These are phyloP conservation scores for Naso thynnoides DNA, from an alignment of 2,797 vertebrate species.

Conservation along the genomic window DNA sequence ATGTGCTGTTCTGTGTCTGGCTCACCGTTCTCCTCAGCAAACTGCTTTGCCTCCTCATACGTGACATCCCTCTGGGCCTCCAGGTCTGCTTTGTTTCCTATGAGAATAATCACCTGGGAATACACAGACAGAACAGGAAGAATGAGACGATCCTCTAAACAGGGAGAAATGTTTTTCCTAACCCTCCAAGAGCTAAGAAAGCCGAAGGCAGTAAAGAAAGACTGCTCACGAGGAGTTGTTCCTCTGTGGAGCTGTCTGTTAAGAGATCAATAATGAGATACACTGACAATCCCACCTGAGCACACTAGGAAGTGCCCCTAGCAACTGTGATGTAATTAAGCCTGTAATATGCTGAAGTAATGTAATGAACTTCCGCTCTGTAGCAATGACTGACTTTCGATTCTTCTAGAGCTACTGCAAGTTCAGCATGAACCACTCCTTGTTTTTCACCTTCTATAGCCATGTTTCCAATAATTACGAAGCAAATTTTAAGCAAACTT, in stretches of 20 bases:
- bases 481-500: too few species aligned
- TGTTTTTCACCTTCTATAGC: background rate
- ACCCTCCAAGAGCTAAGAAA: background rate
- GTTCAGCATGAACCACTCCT: background rate
- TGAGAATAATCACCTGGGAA: slow-evolving; percentile 97
- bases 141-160: slow-evolving; percentile 20
- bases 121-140: slow-evolving; percentile 19
- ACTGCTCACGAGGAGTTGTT: slow-evolving; percentile 5
- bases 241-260: background rate
- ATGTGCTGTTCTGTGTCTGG: background rate
- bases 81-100: slow-evolving; percentile 99
- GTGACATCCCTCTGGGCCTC: slow-evolving; percentile 99
- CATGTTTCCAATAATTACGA: too few species aligned
- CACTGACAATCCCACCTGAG: background rate
- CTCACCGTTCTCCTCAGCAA: slow-evolving; percentile 98
- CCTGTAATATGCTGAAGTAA: slow-evolving; percentile 22
- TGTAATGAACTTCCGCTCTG: slow-evolving; percentile 19
- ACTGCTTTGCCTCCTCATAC: slow-evolving; percentile 99
- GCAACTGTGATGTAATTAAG: slow-evolving; percentile 41
- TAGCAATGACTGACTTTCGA: background rate
- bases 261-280: slow-evolving; percentile 6
- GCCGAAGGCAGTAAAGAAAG: background rate
- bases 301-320: background rate
- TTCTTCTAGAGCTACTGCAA: background rate
- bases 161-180: background rate